Base-by-base conservation (phyloP, 2,888 invertebrate species). In the Drosophila kanekoi region DNA sequence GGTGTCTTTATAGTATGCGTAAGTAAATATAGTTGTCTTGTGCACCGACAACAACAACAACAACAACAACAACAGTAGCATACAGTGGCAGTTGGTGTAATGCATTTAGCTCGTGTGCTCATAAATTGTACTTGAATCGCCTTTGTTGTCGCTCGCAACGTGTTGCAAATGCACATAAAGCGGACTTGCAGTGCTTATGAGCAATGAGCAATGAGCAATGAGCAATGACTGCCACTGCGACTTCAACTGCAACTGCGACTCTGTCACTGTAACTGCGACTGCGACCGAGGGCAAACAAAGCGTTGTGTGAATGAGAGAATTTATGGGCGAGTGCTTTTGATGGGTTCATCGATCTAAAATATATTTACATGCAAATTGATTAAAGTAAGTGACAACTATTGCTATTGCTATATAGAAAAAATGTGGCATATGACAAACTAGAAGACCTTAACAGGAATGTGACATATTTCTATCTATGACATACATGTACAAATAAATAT, bases 51-150 rank as follows among this genome's bases (percentile, higher is more conserved):
- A 47, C 68, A 49, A 58, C 75, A 75, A 53, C 60, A 61, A 47
- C 62, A 49, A 51, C 44, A 35, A 56, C 37, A 58, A 45, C 35
- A 51, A 51, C 35, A 35, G 11, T 8, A 58, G 63, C 66, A 23
- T 43, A 58, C 75, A 75, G 73, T 61, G 61, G 64, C 78, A 73
- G 63, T 73, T 76, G 65, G 48, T 40, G 65, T 61, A 79, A 78
- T 77, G 69, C 56, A 76, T 61, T 76, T 75, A 49, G 18, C 52
- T 60, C 40, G 59, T 70, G 72, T 47, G 61, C 74, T 65, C 68
- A 76, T 76, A 76, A 72, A 72, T 77, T 65, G 63, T 58, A 70
- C 77, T 76, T 48, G 61, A 65, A 28, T 47, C 41, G 61, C 60
- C 62, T 62, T 67, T 74, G 71, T 74, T 59, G 63, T 58, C 32